Evolutionary conservation across 2,113 vertebrate species (phyloP).

Genomic region (Eclectus roratus): DNA sequence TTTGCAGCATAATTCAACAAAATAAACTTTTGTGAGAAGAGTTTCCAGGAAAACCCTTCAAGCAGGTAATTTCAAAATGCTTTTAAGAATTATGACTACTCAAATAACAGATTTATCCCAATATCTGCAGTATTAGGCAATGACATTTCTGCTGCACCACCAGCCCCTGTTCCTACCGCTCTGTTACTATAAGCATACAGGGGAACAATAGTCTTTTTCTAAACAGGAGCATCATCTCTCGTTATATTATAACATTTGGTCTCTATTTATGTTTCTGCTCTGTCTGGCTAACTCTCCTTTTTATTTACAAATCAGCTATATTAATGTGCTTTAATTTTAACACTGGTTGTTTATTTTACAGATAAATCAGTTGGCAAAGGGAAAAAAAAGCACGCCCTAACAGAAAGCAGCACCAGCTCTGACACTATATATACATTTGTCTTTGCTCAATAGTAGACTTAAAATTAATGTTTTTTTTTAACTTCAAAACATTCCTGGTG

Average conservation of each 20-base stretch:
- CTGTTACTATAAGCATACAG: not conserved
- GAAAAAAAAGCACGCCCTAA: not conserved
- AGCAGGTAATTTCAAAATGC: not conserved
- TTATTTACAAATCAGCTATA: slow-evolving; percentile 48
- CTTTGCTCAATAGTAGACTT: not conserved
- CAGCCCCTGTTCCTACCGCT: not conserved
- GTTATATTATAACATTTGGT: slow-evolving; percentile 44
- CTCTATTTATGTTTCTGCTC: slow-evolving; percentile 36
- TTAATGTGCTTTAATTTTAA: slow-evolving; percentile 35
- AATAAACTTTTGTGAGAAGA: not conserved
- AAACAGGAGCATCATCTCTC: not conserved
- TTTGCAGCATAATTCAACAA: not conserved
- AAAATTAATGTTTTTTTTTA: not conserved
- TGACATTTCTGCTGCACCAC: not conserved
- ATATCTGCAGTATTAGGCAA: not conserved
- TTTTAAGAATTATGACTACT: not conserved
- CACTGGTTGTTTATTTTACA: slow-evolving; percentile 27
- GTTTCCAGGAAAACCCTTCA: not conserved
- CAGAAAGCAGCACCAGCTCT: not conserved
- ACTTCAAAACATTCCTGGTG: not conserved
- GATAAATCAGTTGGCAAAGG: slow-evolving; percentile 7
- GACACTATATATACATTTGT: not conserved
- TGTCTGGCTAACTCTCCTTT: slow-evolving; percentile 37
- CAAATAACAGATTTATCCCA: not conserved
- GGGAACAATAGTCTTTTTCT: not conserved